phyloP scores from a whole-genome alignment of 2,113 vertebrate species.

The Rhinoderma darwinii region DNA sequence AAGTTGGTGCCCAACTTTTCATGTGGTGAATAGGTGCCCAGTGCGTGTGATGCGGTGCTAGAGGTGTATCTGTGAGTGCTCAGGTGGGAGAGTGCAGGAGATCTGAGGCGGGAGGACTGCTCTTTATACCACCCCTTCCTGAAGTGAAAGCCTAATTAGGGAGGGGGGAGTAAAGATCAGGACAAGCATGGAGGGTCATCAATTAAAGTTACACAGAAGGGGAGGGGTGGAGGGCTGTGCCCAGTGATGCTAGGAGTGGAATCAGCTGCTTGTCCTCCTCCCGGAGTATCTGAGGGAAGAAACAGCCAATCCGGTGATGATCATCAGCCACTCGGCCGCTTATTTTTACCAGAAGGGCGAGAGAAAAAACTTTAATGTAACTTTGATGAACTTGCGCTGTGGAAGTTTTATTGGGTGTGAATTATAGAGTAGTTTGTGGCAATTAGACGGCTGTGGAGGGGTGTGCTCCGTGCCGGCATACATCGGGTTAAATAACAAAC shows the following conservation, averaged over 20 bases:
- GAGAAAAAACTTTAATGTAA: conserved; percentile 69
- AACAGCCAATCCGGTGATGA: conserved; percentile 56
- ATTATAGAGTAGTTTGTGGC: too few relatives aligned
- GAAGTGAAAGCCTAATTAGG: conserved; percentile 48
- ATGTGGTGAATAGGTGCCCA: conserved; percentile 43
- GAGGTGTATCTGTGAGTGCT: conserved; percentile 46
- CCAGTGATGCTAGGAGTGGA: conserved; percentile 27
- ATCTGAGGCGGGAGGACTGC: neutral
- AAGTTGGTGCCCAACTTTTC: conserved; percentile 43
- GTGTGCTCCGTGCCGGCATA: too few relatives aligned
- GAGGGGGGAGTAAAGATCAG: conserved; percentile 55
- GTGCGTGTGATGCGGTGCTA: conserved; percentile 54
- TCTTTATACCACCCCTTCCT: conserved; percentile 52
- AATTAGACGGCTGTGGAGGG: too few relatives aligned
- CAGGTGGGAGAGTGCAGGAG: conserved; percentile 56
- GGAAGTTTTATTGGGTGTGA: too few relatives aligned
- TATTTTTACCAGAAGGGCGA: conserved; percentile 47
- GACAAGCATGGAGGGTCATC: conserved; percentile 55
- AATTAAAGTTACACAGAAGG: conserved; percentile 41
- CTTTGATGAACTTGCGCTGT: conserved; percentile 69
- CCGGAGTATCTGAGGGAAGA: conserved; percentile 42
- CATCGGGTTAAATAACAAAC: too few relatives aligned
- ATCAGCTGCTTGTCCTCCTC: conserved; percentile 60
- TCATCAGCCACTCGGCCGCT: conserved; percentile 21
- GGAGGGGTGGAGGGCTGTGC: conserved; percentile 63